phyloP scores from a whole-genome alignment of 2,113 vertebrate genomes.

The Cercopithecus mona region DNA sequence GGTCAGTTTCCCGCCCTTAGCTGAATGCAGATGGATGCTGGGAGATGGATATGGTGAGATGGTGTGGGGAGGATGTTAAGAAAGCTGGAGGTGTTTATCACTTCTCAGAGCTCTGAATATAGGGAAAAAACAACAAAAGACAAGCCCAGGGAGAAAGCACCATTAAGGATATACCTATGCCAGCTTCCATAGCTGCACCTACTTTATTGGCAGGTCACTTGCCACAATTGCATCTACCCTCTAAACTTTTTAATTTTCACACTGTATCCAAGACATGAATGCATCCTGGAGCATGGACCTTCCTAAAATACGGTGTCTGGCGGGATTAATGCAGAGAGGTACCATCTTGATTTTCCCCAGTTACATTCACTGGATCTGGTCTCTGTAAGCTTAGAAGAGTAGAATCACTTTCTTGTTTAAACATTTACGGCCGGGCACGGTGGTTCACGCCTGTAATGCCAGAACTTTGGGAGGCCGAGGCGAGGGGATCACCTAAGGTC shows the following conservation, averaged over 20 bases:
- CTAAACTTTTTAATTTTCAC: not conserved
- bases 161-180: conserved; percentile 48
- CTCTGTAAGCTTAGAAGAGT: conserved; percentile 1
- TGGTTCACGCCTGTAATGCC: too few species aligned
- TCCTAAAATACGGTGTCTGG: not conserved
- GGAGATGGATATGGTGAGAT: not conserved
- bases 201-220: not conserved
- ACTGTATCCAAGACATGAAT: not conserved
- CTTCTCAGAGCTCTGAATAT: conserved; percentile 33
- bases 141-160: conserved; percentile 70
- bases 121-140: not conserved
- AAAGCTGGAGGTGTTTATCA: conserved; percentile 51
- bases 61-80: not conserved
- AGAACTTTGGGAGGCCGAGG: too few species aligned
- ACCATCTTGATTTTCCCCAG: conserved; percentile 11
- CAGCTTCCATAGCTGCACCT: not conserved
- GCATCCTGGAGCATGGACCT: not conserved
- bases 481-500: too few species aligned
- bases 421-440: too few species aligned
- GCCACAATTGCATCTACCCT: not conserved
- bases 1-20: conserved; percentile 62
- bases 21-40: conserved; percentile 19
- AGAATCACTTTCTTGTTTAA: not conserved
- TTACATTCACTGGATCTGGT: conserved; percentile 27
- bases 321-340: not conserved